Percentiles rank a stretch among this genome's conserved stretches.
phyloP scores from a whole-genome alignment of 2,888 invertebrate genomes.

The Caenorhabditis sp. region DNA sequence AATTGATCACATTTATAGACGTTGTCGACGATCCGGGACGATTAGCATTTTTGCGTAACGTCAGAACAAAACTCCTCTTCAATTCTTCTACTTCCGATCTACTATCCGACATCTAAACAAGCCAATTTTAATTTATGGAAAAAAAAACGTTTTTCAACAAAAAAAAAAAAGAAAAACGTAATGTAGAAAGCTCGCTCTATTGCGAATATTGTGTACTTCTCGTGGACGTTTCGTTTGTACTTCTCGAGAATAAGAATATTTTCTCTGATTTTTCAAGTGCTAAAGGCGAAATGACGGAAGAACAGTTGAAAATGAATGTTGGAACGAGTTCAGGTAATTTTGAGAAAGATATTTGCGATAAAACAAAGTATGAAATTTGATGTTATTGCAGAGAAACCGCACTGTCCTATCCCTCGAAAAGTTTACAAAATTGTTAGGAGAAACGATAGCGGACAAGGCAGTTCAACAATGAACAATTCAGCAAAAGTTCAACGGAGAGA shows the following conservation, averaged over 20 bases:
- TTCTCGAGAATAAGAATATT: background rate
- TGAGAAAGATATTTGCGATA: background rate
- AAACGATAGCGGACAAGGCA: background rate
- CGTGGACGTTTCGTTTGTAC: background rate
- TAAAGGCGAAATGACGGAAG: background rate
- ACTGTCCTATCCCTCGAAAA: background rate
- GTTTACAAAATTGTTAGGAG: background rate
- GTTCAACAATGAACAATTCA: background rate
- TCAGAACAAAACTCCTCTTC: constrained; percentile 16
- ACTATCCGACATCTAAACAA: constrained; percentile 14
- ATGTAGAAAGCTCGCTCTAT: background rate
- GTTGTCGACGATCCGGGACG: constrained; percentile 37
- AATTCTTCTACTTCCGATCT: constrained; percentile 19
- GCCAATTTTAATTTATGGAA: background rate
- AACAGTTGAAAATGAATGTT: background rate
- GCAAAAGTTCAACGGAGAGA: background rate
- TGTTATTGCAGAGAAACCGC: background rate
- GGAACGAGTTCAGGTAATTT: background rate
- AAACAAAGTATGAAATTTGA: background rate
- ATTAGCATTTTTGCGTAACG: constrained; percentile 18
- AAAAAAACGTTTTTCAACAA: constrained; percentile 1
- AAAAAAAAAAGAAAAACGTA: background rate
- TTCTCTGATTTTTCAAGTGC: background rate
- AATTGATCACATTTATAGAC: constrained; percentile 36
- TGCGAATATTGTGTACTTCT: background rate